Evolutionary conservation across 92 coral and sea anemone genomes (phyloP).

Genomic region (Pocillopora meandrina): DNA sequence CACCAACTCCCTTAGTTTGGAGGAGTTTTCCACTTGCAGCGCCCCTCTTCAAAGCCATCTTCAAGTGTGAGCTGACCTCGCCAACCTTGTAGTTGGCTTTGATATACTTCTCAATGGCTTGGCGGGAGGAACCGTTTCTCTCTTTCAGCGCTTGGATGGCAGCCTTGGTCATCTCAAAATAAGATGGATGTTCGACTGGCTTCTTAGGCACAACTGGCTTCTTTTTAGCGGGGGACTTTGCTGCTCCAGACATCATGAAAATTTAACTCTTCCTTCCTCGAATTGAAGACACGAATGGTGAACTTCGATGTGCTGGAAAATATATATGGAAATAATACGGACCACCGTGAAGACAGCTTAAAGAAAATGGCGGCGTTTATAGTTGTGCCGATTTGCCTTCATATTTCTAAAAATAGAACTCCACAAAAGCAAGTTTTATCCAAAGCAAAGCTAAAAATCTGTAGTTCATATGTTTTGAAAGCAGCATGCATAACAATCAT

Average conservation of each 20-base stretch:
- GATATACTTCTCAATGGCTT: conserved; percentile 82
- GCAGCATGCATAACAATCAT: background rate
- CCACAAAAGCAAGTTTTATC: background rate
- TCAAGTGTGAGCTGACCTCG: no score
- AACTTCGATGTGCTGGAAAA: background rate
- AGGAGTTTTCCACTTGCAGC: no score
- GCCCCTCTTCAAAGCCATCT: no score
- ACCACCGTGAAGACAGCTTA: background rate
- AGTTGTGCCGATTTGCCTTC: background rate
- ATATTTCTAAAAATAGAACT: background rate
- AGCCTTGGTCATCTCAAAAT: conserved; percentile 57
- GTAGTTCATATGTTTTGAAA: background rate
- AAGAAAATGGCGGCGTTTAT: background rate
- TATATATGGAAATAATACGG: background rate
- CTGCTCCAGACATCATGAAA: conserved; percentile 24
- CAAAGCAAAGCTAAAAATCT: background rate
- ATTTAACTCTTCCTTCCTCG: background rate
- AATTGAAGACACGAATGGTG: background rate
- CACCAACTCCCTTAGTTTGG: conserved; percentile 23
- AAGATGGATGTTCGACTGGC: conserved; percentile 65
- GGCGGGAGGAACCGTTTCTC: conserved; percentile 82
- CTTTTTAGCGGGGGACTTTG: conserved; percentile 23
- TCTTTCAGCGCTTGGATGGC: conserved; percentile 61
- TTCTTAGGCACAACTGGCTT: conserved; percentile 37
- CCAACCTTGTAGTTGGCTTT: conserved; percentile 58